A percentile compares a stretch with the other conserved stretches of the same genome.
These are phyloP conservation scores for Leptopilina drosophilae DNA, from an alignment of 2,888 invertebrate genomes.

Conservation along the genomic window DNA sequence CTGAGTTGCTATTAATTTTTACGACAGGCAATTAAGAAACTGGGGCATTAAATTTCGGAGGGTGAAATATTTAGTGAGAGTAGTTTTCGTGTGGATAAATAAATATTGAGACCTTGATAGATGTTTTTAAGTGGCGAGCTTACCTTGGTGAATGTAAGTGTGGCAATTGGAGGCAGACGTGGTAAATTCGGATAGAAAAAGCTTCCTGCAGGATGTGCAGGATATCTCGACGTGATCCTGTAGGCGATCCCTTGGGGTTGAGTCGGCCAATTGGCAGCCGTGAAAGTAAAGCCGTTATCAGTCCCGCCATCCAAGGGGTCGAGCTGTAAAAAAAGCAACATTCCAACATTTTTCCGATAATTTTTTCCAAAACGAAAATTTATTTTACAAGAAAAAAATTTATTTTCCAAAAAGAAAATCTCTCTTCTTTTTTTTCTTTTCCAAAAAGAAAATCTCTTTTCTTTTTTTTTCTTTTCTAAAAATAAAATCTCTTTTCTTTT, in stretches of 20 bases:
- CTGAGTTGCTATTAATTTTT: too few relatives aligned
- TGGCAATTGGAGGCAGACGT: conserved; percentile 92
- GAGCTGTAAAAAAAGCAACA: conserved; percentile 79
- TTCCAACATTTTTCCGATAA: background rate
- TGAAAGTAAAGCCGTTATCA: conserved; percentile 97
- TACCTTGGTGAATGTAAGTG: conserved; percentile 94
- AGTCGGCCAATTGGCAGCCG: conserved; percentile 97
- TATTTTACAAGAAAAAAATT: background rate
- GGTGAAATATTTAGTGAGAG: too few relatives aligned
- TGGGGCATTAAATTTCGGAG: too few relatives aligned
- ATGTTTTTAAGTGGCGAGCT: conserved; percentile 43
- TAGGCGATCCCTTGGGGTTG: conserved; percentile 93
- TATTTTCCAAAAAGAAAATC: too few relatives aligned
- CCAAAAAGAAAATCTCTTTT: too few relatives aligned
- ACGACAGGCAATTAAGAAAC: too few relatives aligned
- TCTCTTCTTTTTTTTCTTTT: too few relatives aligned
- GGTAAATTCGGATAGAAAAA: conserved; percentile 95
- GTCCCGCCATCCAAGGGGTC: conserved; percentile 96
- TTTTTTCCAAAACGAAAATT: too few relatives aligned
- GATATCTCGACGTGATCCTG: conserved; percentile 92
- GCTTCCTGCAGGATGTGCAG: conserved; percentile 94
- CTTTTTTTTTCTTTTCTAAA: too few relatives aligned
- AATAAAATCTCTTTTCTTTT: too few relatives aligned
- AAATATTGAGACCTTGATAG: background rate
- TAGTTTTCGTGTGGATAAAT: too few relatives aligned